A percentile compares a stretch with the other conserved stretches of the same genome.
phyloP scores from a whole-genome alignment of 2,888 invertebrate species.

The Hirtodrosophila alboralis region DNA sequence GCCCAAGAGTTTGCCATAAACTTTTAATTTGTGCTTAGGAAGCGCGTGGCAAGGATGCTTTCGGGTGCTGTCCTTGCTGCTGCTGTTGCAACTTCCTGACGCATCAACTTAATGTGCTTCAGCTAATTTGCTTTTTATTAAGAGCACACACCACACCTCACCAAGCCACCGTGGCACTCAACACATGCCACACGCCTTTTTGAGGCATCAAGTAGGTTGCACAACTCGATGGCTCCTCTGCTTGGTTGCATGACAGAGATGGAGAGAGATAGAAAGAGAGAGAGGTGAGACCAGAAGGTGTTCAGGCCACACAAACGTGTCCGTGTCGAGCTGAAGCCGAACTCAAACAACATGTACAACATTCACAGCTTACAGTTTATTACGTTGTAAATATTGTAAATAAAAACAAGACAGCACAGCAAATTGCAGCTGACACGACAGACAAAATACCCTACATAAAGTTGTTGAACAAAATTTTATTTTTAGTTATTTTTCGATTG shows the following conservation, averaged over 20 bases:
- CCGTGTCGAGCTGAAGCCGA: conserved; percentile 20
- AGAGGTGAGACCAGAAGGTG: conserved; percentile 6
- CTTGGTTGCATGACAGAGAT: background rate
- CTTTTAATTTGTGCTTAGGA: conserved; percentile 31
- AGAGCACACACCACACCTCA: conserved; percentile 10
- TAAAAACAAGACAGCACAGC: conserved; percentile 13
- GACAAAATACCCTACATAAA: conserved; percentile 11
- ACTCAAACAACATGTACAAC: conserved; percentile 38
- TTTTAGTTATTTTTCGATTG: no score
- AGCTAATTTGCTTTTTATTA: conserved; percentile 74
- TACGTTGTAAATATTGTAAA: conserved; percentile 60
- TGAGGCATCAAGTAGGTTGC: conserved; percentile 21
- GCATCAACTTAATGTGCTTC: conserved; percentile 66
- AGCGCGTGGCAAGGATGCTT: background rate
- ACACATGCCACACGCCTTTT: conserved; percentile 15
- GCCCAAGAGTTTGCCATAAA: conserved; percentile 5
- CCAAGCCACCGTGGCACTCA: conserved; percentile 8
- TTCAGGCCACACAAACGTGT: conserved; percentile 5
- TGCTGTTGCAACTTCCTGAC: conserved; percentile 25
- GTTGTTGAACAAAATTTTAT: no score
- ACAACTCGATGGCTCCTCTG: conserved; percentile 6
- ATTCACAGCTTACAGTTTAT: conserved; percentile 51
- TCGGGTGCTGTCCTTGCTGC: conserved; percentile 11
- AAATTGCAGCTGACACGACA: background rate
- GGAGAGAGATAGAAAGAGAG: background rate